These are phyloP conservation scores for Rutpela maculata DNA, from an alignment of 2,888 invertebrate species.

Conservation along the genomic window DNA sequence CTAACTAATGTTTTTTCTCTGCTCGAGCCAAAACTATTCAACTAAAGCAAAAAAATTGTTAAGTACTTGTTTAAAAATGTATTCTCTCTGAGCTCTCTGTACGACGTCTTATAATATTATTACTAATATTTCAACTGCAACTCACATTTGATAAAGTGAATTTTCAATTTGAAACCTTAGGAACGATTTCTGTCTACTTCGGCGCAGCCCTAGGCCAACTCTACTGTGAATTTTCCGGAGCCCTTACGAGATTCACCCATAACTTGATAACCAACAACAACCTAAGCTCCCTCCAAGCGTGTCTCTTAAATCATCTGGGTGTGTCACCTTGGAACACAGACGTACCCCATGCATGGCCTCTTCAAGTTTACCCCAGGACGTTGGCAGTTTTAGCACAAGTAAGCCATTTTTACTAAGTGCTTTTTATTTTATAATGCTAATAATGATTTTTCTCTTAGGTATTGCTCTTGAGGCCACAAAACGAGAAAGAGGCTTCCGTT, in stretches of 20 bases:
- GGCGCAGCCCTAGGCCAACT: slow-evolving; percentile 82
- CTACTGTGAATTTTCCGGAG: slow-evolving; percentile 84
- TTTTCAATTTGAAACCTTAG: slow-evolving; percentile 14
- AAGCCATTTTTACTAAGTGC: slow-evolving; percentile 35
- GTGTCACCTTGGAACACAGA: slow-evolving; percentile 84
- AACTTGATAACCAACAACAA: slow-evolving; percentile 85
- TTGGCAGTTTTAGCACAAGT: slow-evolving; percentile 89
- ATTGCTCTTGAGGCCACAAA: slow-evolving; percentile 85
- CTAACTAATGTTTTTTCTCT: too few species aligned
- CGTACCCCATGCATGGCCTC: slow-evolving; percentile 82
- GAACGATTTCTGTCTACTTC: slow-evolving; percentile 71
- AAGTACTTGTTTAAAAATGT: too few species aligned
- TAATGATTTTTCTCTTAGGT: slow-evolving; percentile 73
- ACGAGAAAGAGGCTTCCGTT: slow-evolving; percentile 92
- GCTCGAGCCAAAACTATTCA: too few species aligned
- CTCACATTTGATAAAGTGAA: neutral
- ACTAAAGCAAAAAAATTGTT: too few species aligned
- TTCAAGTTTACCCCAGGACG: slow-evolving; percentile 86
- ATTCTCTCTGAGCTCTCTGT: too few species aligned
- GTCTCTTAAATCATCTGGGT: slow-evolving; percentile 83
- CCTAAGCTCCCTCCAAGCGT: slow-evolving; percentile 82
- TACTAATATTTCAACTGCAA: too few species aligned
- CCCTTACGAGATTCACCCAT: slow-evolving; percentile 87
- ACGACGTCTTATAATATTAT: too few species aligned
- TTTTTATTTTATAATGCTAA: neutral